phyloP scores from a whole-genome alignment of 2,113 vertebrate genomes.

The Mobula hypostoma region DNA sequence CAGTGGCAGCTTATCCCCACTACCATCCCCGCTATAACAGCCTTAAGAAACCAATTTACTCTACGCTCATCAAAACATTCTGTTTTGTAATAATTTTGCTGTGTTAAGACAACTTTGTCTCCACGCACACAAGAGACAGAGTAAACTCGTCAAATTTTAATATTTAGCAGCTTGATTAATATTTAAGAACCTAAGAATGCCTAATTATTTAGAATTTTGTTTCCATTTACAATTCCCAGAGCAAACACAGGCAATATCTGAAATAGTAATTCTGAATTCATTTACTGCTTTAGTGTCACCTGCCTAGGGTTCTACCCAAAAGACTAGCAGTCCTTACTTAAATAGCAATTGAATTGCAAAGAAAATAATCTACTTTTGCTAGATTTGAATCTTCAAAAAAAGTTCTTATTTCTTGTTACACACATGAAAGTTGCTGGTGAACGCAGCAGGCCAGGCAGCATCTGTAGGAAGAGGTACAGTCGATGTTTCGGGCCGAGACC shows the following conservation, averaged over 20 bases:
- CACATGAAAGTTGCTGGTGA: too few species aligned
- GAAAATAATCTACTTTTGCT: too few species aligned
- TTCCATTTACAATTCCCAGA: background rate
- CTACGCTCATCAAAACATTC: background rate
- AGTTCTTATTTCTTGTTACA: background rate
- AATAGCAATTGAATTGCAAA: background rate
- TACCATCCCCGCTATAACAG: too few species aligned
- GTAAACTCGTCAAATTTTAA: background rate
- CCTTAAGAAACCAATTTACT: background rate
- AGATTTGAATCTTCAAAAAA: background rate
- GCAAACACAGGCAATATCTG: background rate
- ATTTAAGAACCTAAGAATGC: background rate
- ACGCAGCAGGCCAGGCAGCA: too few species aligned
- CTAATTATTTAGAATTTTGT: background rate
- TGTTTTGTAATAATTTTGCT: background rate
- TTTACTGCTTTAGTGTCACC: background rate
- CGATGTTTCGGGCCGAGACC: too few species aligned
- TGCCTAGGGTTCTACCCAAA: background rate
- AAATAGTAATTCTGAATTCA: background rate
- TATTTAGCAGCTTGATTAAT: too few species aligned
- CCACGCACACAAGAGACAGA: background rate
- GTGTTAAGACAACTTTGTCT: background rate
- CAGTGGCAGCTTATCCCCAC: too few species aligned
- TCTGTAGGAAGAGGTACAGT: too few species aligned
- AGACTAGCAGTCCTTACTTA: background rate